Percentiles rank a stretch among this genome's conserved stretches.
phyloP scores from a whole-genome alignment of 2,888 invertebrate genomes.

The Drosophila atroscutellata region DNA sequence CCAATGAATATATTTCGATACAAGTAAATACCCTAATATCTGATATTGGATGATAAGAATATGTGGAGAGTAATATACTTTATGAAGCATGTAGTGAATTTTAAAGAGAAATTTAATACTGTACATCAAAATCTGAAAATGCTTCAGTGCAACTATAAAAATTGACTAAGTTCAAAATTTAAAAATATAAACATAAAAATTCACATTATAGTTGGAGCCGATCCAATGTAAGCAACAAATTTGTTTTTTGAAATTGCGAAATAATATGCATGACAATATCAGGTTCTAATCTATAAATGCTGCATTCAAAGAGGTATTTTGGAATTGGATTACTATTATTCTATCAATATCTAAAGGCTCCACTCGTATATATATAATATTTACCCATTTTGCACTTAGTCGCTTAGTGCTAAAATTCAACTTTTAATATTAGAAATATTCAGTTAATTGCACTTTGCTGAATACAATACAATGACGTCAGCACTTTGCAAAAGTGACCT shows the following conservation, averaged over 20 bases:
- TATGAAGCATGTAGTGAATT: not conserved
- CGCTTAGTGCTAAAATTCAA: conserved; percentile 26
- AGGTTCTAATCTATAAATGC: not conserved
- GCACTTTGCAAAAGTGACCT: not conserved
- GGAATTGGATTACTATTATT: not conserved
- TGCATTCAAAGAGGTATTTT: not conserved
- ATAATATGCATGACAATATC: not conserved
- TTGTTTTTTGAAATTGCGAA: not conserved
- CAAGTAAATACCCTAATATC: not conserved
- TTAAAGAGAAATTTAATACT: too few species aligned
- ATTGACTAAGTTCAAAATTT: not conserved
- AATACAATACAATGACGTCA: conserved; percentile 35
- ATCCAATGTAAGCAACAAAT: conserved; percentile 1
- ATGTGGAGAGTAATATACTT: not conserved
- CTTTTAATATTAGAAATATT: conserved; percentile 3
- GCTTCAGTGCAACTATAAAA: not conserved
- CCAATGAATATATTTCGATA: not conserved
- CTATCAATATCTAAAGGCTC: not conserved
- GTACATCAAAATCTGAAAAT: not conserved
- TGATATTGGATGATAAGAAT: not conserved
- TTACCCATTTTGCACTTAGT: conserved; percentile 59
- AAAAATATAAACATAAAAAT: not conserved
- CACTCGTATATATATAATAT: conserved; percentile 22
- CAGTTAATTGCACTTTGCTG: conserved; percentile 27
- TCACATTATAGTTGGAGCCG: not conserved